phyloP scores from a whole-genome alignment of 2,888 invertebrate species.

The Drosophila paramelanica region DNA sequence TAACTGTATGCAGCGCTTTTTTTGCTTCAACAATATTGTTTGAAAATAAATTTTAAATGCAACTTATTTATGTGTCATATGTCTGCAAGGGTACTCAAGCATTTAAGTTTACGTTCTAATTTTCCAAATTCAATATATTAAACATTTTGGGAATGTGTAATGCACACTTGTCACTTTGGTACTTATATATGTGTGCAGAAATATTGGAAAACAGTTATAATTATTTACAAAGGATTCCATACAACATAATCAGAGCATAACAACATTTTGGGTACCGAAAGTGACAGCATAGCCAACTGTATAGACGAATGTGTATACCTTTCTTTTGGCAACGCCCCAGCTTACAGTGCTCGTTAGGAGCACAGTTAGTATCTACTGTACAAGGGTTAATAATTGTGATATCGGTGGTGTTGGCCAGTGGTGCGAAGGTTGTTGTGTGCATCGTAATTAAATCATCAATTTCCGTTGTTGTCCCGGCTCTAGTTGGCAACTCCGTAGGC shows the following conservation, averaged over 20 bases:
- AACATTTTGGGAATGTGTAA: constrained; percentile 40
- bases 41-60: background rate
- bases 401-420: constrained; percentile 66
- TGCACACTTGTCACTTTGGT: constrained; percentile 47
- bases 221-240: constrained; percentile 40
- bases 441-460: constrained; percentile 57
- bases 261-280: constrained; percentile 38
- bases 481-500: constrained; percentile 69
- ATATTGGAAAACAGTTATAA: constrained; percentile 4
- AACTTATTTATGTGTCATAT: background rate
- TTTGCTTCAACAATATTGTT: background rate
- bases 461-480: constrained; percentile 75
- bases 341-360: constrained; percentile 87
- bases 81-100: constrained; percentile 12
- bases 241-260: constrained; percentile 1
- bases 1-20: too few relatives aligned
- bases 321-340: constrained; percentile 86
- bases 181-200: constrained; percentile 18
- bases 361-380: constrained; percentile 87
- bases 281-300: constrained; percentile 46
- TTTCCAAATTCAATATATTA: constrained; percentile 19
- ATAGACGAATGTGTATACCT: constrained; percentile 79
- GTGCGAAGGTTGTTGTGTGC: constrained; percentile 66
- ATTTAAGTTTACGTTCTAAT: constrained; percentile 5
- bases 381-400: constrained; percentile 85